Evolutionary conservation across 2,797 vertebrate genomes (phyloP), one percentile per base, ranked within the genome.

Genomic region (Argentina silus): DNA sequence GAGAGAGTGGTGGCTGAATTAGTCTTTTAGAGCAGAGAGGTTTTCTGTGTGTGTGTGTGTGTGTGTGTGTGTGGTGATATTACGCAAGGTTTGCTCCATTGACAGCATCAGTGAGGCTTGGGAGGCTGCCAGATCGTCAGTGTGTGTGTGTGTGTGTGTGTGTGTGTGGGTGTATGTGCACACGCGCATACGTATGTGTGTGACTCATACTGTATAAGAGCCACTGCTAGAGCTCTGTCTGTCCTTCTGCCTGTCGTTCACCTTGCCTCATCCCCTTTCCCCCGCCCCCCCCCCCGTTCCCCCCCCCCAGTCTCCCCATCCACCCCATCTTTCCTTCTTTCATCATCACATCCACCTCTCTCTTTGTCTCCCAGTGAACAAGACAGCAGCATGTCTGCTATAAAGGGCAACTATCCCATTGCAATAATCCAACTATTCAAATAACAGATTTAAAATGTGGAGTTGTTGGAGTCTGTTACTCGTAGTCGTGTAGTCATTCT

Each of bases 81-180:
- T 78, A 23, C 69, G 76, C 59, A 75, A 74, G 70, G 76, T 75
- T 80, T 71, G 63, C 67, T 81, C 78, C 79, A 82, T 78, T 78
- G 77, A 73, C 19, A 70, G 69, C 80, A 78, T 71, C 74, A 69
- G 59, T 47, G 64, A 59, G 67, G 44, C 72, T 67, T 67, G 48
- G 67, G 69, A 69, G 66, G 59, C 75, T 63, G 77, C 70, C 72
- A 65, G 68, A 64, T 76, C 69, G 70, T 78, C 64, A 73, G 61
- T 67, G 71, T 67, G 57, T 83, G 77, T 36, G 27, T 36, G 27
- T 36, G 27, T 36, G 27, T 36, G 27, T 36, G 27, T 36, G 27
- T 36, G 27, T 67, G 71, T 67, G 57, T 83, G 77, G 1, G 27
- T 36, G 27, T 36, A 4, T 36, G 27, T 36, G 27, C 4, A 4